Percentiles rank a stretch among this genome's conserved stretches.
phyloP scores from a whole-genome alignment of 2,888 invertebrate genomes.

The Heliconius hortense region DNA sequence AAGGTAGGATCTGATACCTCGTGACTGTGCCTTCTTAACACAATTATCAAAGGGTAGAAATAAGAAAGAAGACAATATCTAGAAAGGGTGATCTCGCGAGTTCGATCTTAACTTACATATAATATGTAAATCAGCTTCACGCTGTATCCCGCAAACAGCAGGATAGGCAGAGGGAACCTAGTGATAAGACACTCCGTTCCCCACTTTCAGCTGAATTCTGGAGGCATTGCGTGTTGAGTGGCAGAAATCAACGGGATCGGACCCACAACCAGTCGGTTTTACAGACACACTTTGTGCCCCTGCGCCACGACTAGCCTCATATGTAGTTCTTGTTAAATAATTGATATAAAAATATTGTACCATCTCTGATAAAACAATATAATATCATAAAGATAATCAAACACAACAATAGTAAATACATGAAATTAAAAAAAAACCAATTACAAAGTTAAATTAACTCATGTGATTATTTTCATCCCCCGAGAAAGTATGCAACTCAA shows the following conservation, averaged over 20 bases:
- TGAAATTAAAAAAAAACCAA: slow-evolving; percentile 51
- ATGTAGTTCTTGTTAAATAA: too few relatives aligned
- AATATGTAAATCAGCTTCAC: too few relatives aligned
- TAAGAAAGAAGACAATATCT: not conserved
- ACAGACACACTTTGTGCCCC: too few relatives aligned
- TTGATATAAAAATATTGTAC: not conserved
- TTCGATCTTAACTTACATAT: not conserved
- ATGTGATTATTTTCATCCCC: slow-evolving; percentile 67
- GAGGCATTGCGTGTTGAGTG: too few relatives aligned
- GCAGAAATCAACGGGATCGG: too few relatives aligned
- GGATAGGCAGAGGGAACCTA: too few relatives aligned
- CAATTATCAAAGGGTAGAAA: slow-evolving; percentile 22
- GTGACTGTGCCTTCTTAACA: slow-evolving; percentile 31
- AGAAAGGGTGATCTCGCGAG: not conserved
- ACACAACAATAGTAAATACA: not conserved
- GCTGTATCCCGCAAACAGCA: too few relatives aligned
- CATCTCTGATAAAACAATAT: not conserved
- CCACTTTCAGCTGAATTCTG: too few relatives aligned
- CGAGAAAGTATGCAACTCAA: slow-evolving; percentile 57
- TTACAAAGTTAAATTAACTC: slow-evolving; percentile 54
- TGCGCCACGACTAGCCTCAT: too few relatives aligned
- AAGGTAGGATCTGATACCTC: slow-evolving; percentile 43
- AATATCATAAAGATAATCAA: not conserved
- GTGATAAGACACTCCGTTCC: too few relatives aligned
- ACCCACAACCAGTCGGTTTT: too few relatives aligned